Conservation (phyloP, 23 tunicate species). For the Trididemnum miniatum region DNA sequence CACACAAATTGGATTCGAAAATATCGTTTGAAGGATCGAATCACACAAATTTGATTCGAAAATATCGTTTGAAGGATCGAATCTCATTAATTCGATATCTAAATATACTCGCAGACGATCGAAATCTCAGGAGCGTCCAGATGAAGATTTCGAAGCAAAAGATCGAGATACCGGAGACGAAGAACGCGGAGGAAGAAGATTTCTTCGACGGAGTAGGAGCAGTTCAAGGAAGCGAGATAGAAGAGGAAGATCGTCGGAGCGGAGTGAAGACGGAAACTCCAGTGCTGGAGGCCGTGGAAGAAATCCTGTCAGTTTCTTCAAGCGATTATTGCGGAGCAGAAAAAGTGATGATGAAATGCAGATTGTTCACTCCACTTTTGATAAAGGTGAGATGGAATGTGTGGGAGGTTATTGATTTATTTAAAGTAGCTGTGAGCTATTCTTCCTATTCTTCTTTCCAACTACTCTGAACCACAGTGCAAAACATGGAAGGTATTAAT, state of each 20-base stretch:
- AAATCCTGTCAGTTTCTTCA: slow-evolving; percentile 72
- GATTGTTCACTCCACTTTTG: slow-evolving; percentile 45
- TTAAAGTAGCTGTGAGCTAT: too few relatives aligned
- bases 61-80: too few relatives aligned
- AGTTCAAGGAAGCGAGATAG: slow-evolving; percentile 61
- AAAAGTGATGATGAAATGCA: slow-evolving; percentile 37
- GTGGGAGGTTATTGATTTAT: too few relatives aligned
- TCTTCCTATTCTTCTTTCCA: too few relatives aligned
- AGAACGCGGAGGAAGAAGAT: slow-evolving; percentile 26
- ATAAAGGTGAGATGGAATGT: too few relatives aligned
- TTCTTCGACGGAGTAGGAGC: slow-evolving; percentile 61
- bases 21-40: too few relatives aligned
- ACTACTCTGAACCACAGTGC: too few relatives aligned
- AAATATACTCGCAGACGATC: slow-evolving; percentile 58
- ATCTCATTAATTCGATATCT: too few relatives aligned
- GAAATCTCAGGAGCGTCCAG: slow-evolving; percentile 86
- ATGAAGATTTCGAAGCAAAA: slow-evolving; percentile 26
- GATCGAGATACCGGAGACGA: slow-evolving; percentile 44
- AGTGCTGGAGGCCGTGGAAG: slow-evolving; percentile 43
- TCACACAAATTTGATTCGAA: too few relatives aligned
- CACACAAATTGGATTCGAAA: too few relatives aligned
- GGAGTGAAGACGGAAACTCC: slow-evolving; percentile 51
- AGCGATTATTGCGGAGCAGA: slow-evolving; percentile 49
- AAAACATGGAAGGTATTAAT: too few relatives aligned
- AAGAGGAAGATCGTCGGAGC: slow-evolving; percentile 42